These are phyloP conservation scores for Lagocephalus sceleratus DNA, from an alignment of 2,797 vertebrate species.

Conservation along the genomic window DNA sequence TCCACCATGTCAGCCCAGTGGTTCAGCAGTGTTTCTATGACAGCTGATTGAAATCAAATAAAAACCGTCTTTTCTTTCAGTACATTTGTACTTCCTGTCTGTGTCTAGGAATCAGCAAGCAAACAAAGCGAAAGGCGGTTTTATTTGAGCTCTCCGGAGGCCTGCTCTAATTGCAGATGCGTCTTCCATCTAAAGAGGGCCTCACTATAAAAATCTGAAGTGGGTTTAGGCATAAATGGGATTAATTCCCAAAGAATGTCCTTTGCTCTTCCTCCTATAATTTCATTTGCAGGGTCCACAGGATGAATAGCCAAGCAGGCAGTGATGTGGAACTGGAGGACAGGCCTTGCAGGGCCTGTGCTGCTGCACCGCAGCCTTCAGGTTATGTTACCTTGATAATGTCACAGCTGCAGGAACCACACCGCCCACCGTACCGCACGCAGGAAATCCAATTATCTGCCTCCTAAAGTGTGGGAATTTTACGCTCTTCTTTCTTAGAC, in stretches of 20 bases:
- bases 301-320: constrained; percentile 79
- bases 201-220: constrained; percentile 74
- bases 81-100: constrained; percentile 19
- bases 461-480: constrained; percentile 70
- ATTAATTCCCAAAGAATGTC: constrained; percentile 81
- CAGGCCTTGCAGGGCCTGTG: constrained; percentile 66
- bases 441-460: constrained; percentile 71
- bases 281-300: constrained; percentile 80
- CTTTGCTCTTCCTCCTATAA: constrained; percentile 80
- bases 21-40: constrained; percentile 12
- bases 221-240: constrained; percentile 78
- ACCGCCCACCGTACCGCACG: constrained; percentile 64
- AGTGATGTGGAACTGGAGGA: constrained; percentile 71
- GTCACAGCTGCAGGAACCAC: constrained; percentile 72
- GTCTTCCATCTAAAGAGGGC: constrained; percentile 65
- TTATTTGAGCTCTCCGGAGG: constrained; percentile 52
- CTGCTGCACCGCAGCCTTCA: constrained; percentile 69
- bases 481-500: constrained; percentile 66
- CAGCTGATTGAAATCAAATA: constrained; percentile 5
- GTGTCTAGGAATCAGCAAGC: constrained; percentile 26
- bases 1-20: constrained; percentile 6
- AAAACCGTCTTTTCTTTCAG: background rate
- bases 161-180: constrained; percentile 74
- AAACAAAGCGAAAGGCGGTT: constrained; percentile 51
- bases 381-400: constrained; percentile 80